phyloP scores from a whole-genome alignment of 2,113 vertebrate genomes.

The Archocentrus centrarchus region DNA sequence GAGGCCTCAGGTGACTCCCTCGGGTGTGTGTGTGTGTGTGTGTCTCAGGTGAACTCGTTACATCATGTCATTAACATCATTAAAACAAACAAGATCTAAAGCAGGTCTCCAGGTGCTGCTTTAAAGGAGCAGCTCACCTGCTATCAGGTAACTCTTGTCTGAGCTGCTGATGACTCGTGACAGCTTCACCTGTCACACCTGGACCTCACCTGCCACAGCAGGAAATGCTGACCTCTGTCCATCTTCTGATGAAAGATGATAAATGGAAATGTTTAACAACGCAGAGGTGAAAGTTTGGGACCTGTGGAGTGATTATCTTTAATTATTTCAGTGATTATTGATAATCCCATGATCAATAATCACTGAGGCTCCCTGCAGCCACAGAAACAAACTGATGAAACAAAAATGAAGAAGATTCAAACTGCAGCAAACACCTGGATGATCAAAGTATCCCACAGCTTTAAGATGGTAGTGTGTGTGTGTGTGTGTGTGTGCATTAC shows the following conservation, averaged over 20 bases:
- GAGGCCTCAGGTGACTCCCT: conserved; percentile 60
- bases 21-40: conserved; percentile 9
- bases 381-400: background rate
- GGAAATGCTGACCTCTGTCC: background rate
- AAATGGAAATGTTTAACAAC: too few relatives aligned
- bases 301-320: too few relatives aligned
- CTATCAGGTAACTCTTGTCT: background rate
- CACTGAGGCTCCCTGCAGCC: background rate
- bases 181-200: background rate
- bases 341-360: background rate
- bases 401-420: too few relatives aligned
- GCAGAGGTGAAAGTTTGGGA: too few relatives aligned
- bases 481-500: conserved; percentile 27
- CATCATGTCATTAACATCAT: conserved; percentile 73
- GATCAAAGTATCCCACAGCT: too few relatives aligned
- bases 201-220: background rate
- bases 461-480: background rate
- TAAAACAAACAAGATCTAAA: conserved; percentile 67
- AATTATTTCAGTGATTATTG: too few relatives aligned
- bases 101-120: conserved; percentile 29
- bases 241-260: too few relatives aligned
- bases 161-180: conserved; percentile 2
- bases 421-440: background rate
- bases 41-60: conserved; percentile 55
- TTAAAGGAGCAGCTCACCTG: conserved; percentile 21